These are phyloP conservation scores for Chaetodon auriga DNA, from an alignment of 2,113 vertebrate genomes.

Conservation along the genomic window DNA sequence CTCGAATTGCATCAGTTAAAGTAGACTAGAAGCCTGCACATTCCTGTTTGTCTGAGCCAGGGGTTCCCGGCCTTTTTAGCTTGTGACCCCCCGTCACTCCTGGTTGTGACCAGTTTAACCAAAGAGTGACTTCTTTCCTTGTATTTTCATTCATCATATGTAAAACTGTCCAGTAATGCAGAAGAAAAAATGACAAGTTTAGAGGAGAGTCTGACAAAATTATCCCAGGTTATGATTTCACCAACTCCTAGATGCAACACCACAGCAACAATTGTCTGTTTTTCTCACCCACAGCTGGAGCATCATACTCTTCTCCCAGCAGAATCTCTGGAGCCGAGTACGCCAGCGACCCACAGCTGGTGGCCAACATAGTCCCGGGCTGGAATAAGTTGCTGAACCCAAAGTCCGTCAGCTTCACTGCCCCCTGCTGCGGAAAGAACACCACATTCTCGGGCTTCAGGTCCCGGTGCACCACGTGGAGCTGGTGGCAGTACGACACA, in stretches of 20 bases:
- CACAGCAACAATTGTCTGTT: neutral
- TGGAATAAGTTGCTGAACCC: slow-evolving; percentile 93
- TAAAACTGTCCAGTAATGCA: neutral
- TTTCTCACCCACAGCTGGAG: slow-evolving; percentile 90
- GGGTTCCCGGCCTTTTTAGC: neutral
- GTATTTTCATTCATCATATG: no score
- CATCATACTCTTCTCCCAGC: slow-evolving; percentile 90
- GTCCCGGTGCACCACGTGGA: slow-evolving; percentile 92
- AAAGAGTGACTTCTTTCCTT: neutral
- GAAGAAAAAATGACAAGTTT: neutral
- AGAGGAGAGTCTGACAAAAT: neutral
- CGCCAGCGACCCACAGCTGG: slow-evolving; percentile 91
- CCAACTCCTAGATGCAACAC: neutral
- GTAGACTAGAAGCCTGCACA: neutral
- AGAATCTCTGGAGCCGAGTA: slow-evolving; percentile 92
- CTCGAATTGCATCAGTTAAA: neutral
- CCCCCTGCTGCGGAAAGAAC: slow-evolving; percentile 90
- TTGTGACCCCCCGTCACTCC: neutral
- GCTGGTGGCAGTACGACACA: slow-evolving; percentile 91
- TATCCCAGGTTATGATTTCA: neutral
- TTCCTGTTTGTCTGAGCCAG: neutral
- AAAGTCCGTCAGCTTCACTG: slow-evolving; percentile 92
- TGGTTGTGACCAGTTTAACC: neutral
- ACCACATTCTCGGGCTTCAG: slow-evolving; percentile 94
- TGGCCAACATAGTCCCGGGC: slow-evolving; percentile 90